Percentiles rank a stretch among this genome's conserved stretches.
Evolutionary conservation across 2,888 invertebrate genomes (phyloP).

Genomic region (Spodoptera exigua): DNA sequence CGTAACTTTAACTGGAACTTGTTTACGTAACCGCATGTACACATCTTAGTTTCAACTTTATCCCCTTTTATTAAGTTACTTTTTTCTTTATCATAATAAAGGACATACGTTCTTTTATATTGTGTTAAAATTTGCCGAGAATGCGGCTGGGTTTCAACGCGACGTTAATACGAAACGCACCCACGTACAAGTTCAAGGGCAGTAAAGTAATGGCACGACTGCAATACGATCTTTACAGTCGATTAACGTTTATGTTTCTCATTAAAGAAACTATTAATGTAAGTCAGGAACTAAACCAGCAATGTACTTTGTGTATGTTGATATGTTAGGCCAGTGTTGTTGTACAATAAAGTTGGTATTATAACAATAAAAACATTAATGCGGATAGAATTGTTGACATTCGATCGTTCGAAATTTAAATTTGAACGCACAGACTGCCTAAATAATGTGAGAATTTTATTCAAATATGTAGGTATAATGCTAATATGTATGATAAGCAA

Average conservation of each 20-base stretch:
- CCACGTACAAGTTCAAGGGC: slow-evolving; percentile 69
- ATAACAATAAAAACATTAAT: too few species aligned
- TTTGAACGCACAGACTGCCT: too few species aligned
- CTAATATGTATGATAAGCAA: too few species aligned
- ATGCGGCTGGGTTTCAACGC: slow-evolving; percentile 47
- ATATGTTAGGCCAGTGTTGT: not conserved
- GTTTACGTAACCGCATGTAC: not conserved
- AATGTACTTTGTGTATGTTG: slow-evolving; percentile 10
- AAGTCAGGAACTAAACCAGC: slow-evolving; percentile 7
- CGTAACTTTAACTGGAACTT: slow-evolving; percentile 23
- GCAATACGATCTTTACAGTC: slow-evolving; percentile 15
- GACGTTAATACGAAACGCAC: slow-evolving; percentile 61
- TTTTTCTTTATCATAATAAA: not conserved
- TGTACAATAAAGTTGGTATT: not conserved
- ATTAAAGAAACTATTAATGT: not conserved
- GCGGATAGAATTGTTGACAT: too few species aligned
- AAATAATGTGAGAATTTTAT: too few species aligned
- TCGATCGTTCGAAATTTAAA: too few species aligned
- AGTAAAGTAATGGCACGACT: slow-evolving; percentile 23
- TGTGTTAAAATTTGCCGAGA: slow-evolving; percentile 19
- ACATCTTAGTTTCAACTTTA: slow-evolving; percentile 12
- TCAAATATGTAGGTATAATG: too few species aligned
- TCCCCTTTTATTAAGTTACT: not conserved
- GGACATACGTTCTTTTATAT: slow-evolving; percentile 16
- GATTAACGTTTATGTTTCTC: slow-evolving; percentile 24